Conservation (phyloP, 1,140 invertebrate genomes). For the Eriocheir sinensis region DNA sequence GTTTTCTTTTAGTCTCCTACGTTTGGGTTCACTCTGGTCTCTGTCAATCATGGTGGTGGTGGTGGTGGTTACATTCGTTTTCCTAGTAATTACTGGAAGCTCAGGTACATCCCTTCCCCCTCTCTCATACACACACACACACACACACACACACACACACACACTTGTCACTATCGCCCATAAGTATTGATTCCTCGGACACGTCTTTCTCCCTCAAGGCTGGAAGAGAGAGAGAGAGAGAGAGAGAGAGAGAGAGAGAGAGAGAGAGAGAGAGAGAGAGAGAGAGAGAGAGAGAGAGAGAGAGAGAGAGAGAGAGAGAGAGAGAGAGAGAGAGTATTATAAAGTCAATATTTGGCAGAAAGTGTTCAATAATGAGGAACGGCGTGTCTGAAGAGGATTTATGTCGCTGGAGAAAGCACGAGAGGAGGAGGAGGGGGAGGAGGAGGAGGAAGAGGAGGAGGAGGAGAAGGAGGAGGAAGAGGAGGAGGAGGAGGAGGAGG, state of each 20-base stretch:
- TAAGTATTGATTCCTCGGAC: not conserved
- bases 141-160: too few species aligned
- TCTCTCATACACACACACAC: too few species aligned
- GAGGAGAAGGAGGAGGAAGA: too few species aligned
- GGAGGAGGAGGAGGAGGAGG: not conserved
- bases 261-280: slow-evolving; percentile 22
- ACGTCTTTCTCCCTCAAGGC: not conserved
- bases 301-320: too few species aligned
- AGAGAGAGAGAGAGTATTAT: not conserved
- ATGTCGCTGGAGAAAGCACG: too few species aligned
- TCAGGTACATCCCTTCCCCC: too few species aligned
- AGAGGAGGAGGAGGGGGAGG: not conserved
- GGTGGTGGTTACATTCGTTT: too few species aligned
- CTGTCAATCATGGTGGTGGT: too few species aligned
- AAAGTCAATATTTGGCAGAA: slow-evolving; percentile 3
- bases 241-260: slow-evolving; percentile 22
- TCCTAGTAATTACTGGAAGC: too few species aligned
- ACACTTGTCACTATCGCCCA: not conserved
- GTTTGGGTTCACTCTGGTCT: too few species aligned
- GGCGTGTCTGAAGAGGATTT: not conserved
- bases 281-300: slow-evolving; percentile 4
- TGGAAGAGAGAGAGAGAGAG: not conserved
- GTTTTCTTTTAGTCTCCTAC: too few species aligned
- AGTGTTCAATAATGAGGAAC: slow-evolving; percentile 15
- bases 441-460: not conserved